Evolutionary conservation across 2,113 vertebrate species (phyloP).

Genomic region (Calidris pygmaea): DNA sequence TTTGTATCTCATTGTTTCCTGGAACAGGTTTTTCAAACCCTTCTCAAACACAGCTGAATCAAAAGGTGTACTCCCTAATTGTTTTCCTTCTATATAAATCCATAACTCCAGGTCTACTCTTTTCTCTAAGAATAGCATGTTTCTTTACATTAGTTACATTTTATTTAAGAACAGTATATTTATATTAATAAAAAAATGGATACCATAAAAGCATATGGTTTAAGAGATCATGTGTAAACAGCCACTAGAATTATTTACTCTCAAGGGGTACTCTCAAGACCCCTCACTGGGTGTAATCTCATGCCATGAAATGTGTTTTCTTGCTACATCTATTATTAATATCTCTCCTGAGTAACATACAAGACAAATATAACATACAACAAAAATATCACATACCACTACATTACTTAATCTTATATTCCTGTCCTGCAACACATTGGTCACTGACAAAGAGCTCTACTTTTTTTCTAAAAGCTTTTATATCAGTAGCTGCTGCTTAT

Average conservation of each 20-base stretch:
- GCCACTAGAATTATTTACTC: neutral
- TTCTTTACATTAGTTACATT: neutral
- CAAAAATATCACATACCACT: neutral
- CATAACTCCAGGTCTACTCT: neutral
- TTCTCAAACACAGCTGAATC: conserved; percentile 17
- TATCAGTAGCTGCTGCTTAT: neutral
- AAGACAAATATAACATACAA: neutral
- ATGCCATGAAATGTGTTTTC: neutral
- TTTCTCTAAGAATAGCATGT: neutral
- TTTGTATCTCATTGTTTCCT: conserved; percentile 52
- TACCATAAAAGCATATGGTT: neutral
- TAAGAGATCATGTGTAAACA: neutral
- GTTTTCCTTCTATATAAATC: neutral
- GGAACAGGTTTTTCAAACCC: conserved; percentile 7
- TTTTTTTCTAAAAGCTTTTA: neutral
- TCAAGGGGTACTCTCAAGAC: neutral
- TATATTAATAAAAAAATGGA: neutral
- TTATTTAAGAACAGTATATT: neutral
- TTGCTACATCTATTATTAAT: neutral
- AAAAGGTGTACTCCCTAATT: neutral
- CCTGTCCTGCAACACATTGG: neutral
- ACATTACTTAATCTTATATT: neutral
- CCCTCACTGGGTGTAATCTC: neutral
- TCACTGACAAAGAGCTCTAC: neutral
- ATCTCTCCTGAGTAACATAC: neutral